Conservation (phyloP, 2,113 vertebrate species). For the Tragelaphus scriptus region DNA sequence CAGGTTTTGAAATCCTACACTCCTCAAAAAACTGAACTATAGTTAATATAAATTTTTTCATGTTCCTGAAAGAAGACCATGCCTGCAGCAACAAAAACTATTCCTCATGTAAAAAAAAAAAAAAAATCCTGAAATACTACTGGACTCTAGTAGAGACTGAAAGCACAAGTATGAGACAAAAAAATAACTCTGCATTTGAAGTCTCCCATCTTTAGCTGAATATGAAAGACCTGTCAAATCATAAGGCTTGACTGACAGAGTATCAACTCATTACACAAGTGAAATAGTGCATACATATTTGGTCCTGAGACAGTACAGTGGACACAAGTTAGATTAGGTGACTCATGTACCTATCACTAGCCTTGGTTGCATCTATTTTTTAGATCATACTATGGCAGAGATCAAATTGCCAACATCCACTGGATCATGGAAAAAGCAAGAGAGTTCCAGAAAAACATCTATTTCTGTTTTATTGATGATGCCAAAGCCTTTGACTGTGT, state of each 20-base stretch:
- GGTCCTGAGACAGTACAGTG: not conserved
- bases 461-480: no score
- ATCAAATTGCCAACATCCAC: no score
- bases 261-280: not conserved
- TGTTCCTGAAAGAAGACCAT: not conserved
- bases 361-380: not conserved
- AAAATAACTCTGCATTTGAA: not conserved
- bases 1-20: not conserved
- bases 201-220: not conserved
- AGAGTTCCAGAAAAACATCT: no score
- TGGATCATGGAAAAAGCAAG: no score
- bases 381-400: not conserved
- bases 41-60: not conserved
- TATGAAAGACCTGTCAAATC: not conserved
- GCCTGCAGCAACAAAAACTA: not conserved
- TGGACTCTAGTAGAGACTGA: not conserved
- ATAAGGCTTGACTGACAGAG: not conserved
- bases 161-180: not conserved
- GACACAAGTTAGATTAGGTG: not conserved
- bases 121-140: not conserved
- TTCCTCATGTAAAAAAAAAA: not conserved
- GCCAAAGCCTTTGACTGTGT: no score
- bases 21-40: not conserved
- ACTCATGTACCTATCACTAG: not conserved
- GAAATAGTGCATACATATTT: fast-evolving